Evolutionary conservation across 2,797 vertebrate genomes (phyloP), one percentile per base, ranked within the genome.

Genomic region (Danio albolineatus): DNA sequence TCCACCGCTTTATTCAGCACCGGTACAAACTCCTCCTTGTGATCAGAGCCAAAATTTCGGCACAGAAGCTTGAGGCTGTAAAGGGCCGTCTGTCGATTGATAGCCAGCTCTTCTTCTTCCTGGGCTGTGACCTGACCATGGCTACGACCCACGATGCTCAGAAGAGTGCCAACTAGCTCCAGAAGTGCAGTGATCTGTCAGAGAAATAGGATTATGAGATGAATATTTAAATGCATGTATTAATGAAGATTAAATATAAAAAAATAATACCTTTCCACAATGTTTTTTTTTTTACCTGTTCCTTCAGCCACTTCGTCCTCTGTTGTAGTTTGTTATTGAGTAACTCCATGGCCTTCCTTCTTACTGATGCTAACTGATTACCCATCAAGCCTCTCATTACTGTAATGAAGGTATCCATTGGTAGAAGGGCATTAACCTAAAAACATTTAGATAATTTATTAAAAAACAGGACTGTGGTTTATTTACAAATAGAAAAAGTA

Each of bases 261-360:
- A 28, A n/a, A 28, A 28, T 1, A 28, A 28, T 28, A 28, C 1
- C 28, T 28, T 28, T 28, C 1, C 1, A 28, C 28, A 28, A 28
- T 1, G 28, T 1, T 28, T 28, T n/a, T 12, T 21, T 28, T 61
- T 43, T 8, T 59, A 99, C 97, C 88, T 96, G 95, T 5, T 89
- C 88, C 59, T 91, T 91, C 53, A 92, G 91, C 97, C 97, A 98
- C 39, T 76, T 87, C 0, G 87, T 89, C 14, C 86, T 90, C 51
- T 97, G 96, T 85, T 97, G 96, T 69, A 99, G 91, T 65, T 96
- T 96, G 86, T 97, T 98, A 90, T 98, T 99, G 69, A 99, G 88
- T 80, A 99, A 95, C 88, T 99, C 97, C 95, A 99, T 94, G 0
- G 97, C 96, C 86, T 99, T 99, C 43, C 97, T 95, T 61, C 98